Conservation (phyloP, 2,797 vertebrate species). For the Galagoides demidoff region DNA sequence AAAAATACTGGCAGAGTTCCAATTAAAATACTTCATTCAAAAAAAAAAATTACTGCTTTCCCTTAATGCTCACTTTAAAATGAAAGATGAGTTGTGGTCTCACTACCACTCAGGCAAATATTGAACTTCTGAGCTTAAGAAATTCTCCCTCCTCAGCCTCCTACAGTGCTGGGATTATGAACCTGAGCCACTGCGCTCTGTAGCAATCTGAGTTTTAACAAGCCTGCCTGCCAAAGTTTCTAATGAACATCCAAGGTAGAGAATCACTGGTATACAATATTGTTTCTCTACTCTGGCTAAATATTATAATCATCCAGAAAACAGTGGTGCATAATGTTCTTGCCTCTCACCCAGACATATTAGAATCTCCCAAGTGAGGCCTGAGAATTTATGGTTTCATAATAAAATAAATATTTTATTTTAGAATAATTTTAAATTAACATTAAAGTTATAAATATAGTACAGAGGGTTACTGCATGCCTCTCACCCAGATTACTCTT, state of each 20-base stretch:
- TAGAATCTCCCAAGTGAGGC: not conserved
- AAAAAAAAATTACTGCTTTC: too few species aligned
- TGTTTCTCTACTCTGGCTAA: not conserved
- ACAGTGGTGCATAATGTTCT: not conserved
- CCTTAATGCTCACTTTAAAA: too few species aligned
- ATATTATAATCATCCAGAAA: not conserved
- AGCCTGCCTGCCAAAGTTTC: not conserved
- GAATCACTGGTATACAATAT: not conserved
- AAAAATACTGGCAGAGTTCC: too few species aligned
- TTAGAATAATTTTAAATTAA: slow-evolving; percentile 13
- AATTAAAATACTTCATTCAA: too few species aligned
- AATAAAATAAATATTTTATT: not conserved
- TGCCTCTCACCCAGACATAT: not conserved
- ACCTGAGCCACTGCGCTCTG: too few species aligned
- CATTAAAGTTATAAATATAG: not conserved
- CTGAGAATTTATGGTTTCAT: not conserved
- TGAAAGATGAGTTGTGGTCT: too few species aligned
- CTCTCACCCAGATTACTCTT: not conserved
- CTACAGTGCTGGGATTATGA: too few species aligned
- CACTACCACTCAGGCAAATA: too few species aligned
- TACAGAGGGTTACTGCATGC: not conserved
- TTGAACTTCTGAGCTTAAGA: too few species aligned
- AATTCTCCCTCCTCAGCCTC: too few species aligned
- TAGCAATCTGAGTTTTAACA: not conserved
- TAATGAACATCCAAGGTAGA: not conserved